These are phyloP conservation scores for Phoxinus dragarum DNA, from an alignment of 2,797 vertebrate genomes.

Conservation along the genomic window DNA sequence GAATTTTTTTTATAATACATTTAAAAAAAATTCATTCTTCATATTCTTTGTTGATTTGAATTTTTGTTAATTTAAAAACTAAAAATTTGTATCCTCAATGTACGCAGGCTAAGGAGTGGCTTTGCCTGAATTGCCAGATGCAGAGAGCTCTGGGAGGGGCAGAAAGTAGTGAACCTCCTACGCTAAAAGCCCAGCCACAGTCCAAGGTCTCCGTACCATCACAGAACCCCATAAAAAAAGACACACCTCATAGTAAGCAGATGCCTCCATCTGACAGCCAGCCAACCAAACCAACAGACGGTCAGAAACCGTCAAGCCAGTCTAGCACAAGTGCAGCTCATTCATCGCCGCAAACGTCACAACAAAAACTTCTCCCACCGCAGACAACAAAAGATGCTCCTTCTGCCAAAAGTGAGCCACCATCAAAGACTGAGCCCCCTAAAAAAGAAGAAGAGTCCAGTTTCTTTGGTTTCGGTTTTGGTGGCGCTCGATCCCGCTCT, in stretches of 20 bases:
- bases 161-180: slow-evolving; percentile 71
- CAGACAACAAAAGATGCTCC: slow-evolving; percentile 36
- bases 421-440: slow-evolving; percentile 40
- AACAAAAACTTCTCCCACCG: slow-evolving; percentile 43
- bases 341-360: slow-evolving; percentile 18
- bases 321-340: slow-evolving; percentile 42
- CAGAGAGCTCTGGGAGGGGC: slow-evolving; percentile 85
- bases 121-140: slow-evolving; percentile 98
- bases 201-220: slow-evolving; percentile 64
- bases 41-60: not conserved
- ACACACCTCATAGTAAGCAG: slow-evolving; percentile 57
- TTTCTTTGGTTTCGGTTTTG: slow-evolving; percentile 61
- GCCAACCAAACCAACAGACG: slow-evolving; percentile 67
- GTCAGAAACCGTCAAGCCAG: slow-evolving; percentile 64
- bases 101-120: slow-evolving; percentile 81
- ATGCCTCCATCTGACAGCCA: slow-evolving; percentile 67
- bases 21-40: not conserved
- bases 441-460: slow-evolving; percentile 54
- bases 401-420: slow-evolving; percentile 49
- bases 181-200: slow-evolving; percentile 66
- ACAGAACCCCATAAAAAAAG: slow-evolving; percentile 54
- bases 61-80: not conserved
- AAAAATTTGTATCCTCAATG: not conserved
- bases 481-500: slow-evolving; percentile 69
- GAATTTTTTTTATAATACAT: not conserved